These are phyloP conservation scores for Petrolisthes cinctipes DNA, from an alignment of 2,888 invertebrate species.

Conservation along the genomic window DNA sequence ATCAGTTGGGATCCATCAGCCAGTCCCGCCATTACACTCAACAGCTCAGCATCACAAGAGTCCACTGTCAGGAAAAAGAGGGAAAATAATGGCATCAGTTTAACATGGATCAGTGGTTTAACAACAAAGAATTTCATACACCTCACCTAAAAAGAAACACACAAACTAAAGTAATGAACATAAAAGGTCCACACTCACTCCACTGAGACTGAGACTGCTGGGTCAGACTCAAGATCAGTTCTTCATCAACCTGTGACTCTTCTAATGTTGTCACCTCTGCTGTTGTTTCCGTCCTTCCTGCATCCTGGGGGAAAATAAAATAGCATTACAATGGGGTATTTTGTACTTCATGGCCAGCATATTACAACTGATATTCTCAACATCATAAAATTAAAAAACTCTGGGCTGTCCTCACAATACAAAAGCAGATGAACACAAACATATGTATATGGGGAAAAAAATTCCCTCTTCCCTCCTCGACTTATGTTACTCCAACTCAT, in stretches of 20 bases:
- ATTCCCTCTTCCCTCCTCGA: too few species aligned
- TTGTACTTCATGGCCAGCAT: too few species aligned
- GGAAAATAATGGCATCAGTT: background rate
- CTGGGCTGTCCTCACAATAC: too few species aligned
- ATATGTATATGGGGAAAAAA: too few species aligned
- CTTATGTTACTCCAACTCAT: too few species aligned
- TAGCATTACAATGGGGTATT: too few species aligned
- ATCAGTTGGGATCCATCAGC: constrained; percentile 54
- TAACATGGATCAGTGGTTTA: too few species aligned
- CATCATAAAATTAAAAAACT: too few species aligned
- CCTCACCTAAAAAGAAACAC: background rate
- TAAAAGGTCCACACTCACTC: constrained; percentile 30
- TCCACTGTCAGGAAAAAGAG: constrained; percentile 38
- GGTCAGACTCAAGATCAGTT: constrained; percentile 40
- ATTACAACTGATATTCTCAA: too few species aligned
- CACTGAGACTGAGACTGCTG: constrained; percentile 52
- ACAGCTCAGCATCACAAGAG: constrained; percentile 38
- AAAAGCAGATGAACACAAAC: too few species aligned
- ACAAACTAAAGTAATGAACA: too few species aligned
- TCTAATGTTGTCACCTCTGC: constrained; percentile 27
- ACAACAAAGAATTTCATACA: background rate
- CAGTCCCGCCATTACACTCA: constrained; percentile 50
- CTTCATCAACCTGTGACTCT: constrained; percentile 40
- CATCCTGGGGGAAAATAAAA: background rate
- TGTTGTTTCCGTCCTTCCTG: background rate